Conservation (phyloP, 2,888 invertebrate genomes). For the Hermaeophaga mercurialis region DNA sequence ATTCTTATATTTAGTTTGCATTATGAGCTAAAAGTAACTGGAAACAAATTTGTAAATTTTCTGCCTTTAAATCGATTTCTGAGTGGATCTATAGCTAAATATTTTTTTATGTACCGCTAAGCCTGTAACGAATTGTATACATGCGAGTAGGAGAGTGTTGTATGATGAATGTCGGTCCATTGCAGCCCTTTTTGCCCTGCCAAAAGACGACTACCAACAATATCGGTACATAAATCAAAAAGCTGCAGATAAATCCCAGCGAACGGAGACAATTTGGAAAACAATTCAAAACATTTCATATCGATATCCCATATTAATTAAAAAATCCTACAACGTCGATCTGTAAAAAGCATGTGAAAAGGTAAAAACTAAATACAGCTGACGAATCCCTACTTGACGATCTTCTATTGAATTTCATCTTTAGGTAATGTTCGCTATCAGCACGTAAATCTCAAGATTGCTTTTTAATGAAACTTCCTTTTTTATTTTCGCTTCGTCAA, state of each 20-base stretch:
- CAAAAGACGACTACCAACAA: constrained; percentile 53
- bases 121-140: constrained; percentile 1
- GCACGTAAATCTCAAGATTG: constrained; percentile 43
- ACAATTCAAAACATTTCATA: neutral
- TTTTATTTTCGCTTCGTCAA: constrained; percentile 41
- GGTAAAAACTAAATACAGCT: constrained; percentile 14
- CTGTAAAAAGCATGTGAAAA: neutral
- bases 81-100: too few relatives aligned
- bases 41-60: too few relatives aligned
- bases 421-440: constrained; percentile 45
- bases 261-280: constrained; percentile 44
- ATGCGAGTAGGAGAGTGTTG: constrained; percentile 35
- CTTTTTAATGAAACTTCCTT: constrained; percentile 43
- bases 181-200: constrained; percentile 53
- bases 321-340: too few relatives aligned
- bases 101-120: neutral
- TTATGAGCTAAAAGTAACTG: too few relatives aligned
- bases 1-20: too few relatives aligned
- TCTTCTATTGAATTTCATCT: too few relatives aligned
- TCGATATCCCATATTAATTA: too few relatives aligned
- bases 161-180: constrained; percentile 54
- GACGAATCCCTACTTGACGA: constrained; percentile 18
- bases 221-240: constrained; percentile 58
- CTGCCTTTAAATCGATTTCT: too few relatives aligned
- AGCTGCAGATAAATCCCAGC: constrained; percentile 55